Evolutionary conservation across 2,888 invertebrate genomes (phyloP).

Genomic region (Drosophila mimica): DNA sequence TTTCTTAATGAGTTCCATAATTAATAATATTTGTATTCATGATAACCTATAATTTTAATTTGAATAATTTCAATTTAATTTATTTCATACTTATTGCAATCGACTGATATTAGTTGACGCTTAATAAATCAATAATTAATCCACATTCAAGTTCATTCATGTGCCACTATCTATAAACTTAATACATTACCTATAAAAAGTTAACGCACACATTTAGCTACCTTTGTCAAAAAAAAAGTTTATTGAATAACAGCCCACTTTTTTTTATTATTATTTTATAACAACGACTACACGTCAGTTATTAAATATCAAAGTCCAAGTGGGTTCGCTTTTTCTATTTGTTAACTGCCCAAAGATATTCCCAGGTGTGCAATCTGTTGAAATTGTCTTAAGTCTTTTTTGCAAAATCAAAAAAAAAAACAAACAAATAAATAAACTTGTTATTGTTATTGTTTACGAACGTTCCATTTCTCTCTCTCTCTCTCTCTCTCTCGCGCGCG

Average conservation of each 20-base stretch:
- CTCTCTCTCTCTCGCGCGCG: neutral
- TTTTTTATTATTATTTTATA: neutral
- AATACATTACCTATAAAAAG: neutral
- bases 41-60: neutral
- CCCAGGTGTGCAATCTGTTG: conserved; percentile 24
- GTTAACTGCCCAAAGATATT: conserved; percentile 10
- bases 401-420: conserved; percentile 6
- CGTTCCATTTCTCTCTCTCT: neutral
- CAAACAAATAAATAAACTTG: conserved; percentile 6
- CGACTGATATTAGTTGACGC: neutral
- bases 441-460: conserved; percentile 11
- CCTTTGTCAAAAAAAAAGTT: neutral
- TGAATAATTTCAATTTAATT: neutral
- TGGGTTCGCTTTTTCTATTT: conserved; percentile 1
- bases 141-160: neutral
- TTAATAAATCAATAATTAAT: neutral
- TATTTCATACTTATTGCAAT: neutral
- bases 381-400: conserved; percentile 14
- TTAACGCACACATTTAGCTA: neutral
- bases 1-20: neutral
- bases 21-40: neutral
- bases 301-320: conserved; percentile 40
- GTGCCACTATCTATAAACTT: neutral
- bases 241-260: conserved; percentile 7
- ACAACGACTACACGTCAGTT: conserved; percentile 8